Conservation (phyloP, 2,797 vertebrate species). For the Leuciscus waleckii region DNA sequence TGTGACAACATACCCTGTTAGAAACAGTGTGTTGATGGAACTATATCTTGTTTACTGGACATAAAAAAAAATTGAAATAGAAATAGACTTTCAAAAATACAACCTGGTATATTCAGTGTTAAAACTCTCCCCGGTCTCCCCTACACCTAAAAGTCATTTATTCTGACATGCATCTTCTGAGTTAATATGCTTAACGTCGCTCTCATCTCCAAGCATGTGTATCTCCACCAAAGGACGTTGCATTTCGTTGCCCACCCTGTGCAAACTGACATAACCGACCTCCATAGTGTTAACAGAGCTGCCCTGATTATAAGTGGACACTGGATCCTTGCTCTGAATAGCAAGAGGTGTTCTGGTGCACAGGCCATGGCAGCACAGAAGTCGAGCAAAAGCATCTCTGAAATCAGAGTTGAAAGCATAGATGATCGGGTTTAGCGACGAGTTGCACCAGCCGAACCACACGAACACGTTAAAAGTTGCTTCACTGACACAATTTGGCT, state of each 20-base stretch:
- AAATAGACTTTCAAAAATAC: not conserved
- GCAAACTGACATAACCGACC: slow-evolving; percentile 25
- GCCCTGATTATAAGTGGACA: slow-evolving; percentile 28
- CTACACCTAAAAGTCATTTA: not conserved
- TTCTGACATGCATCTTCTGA: slow-evolving; percentile 3
- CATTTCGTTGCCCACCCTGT: slow-evolving; percentile 8
- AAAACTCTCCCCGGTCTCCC: not conserved
- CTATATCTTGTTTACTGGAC: not conserved
- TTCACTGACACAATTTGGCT: slow-evolving; percentile 71
- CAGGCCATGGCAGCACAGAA: slow-evolving; percentile 67
- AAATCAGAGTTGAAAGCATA: slow-evolving; percentile 78
- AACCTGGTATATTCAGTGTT: not conserved
- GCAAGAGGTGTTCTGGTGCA: slow-evolving; percentile 9
- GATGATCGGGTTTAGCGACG: slow-evolving; percentile 76
- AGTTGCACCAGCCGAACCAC: slow-evolving; percentile 80
- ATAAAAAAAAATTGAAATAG: too few relatives aligned
- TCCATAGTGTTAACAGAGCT: slow-evolving; percentile 35
- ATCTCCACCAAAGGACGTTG: slow-evolving; percentile 24
- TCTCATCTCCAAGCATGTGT: slow-evolving; percentile 26
- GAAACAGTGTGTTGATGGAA: not conserved
- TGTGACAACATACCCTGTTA: not conserved
- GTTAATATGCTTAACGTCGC: not conserved
- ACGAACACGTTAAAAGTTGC: slow-evolving; percentile 76
- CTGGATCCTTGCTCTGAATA: slow-evolving; percentile 13
- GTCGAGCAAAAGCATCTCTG: slow-evolving; percentile 74